Evolutionary conservation across 1,140 invertebrate genomes (phyloP).

Genomic region (Prorops nasuta): DNA sequence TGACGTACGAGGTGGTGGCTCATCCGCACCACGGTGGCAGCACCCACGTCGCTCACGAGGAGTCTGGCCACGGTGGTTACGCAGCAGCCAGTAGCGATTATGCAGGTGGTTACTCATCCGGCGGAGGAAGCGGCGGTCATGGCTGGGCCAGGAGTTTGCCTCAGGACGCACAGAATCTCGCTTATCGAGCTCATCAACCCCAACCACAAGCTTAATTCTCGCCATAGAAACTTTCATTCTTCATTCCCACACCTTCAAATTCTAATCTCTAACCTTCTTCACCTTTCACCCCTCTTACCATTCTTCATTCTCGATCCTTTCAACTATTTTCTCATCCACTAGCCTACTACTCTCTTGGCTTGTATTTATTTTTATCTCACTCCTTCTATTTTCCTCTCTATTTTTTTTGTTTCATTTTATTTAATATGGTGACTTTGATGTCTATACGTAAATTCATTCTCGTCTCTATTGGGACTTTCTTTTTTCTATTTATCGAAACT

Average conservation of each 20-base stretch:
- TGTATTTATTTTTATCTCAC: no score
- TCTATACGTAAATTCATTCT: no score
- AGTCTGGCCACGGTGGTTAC: slow-evolving; percentile 63
- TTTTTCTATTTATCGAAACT: no score
- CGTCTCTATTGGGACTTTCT: no score
- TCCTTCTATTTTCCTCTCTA: no score
- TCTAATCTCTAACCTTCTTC: not conserved
- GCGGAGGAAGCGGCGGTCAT: slow-evolving; percentile 58
- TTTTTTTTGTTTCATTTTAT: slow-evolving; percentile 9
- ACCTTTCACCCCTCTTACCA: slow-evolving; percentile 3
- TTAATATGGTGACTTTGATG: no score
- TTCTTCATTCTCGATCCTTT: not conserved
- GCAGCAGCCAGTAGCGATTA: slow-evolving; percentile 60
- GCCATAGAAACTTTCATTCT: slow-evolving; percentile 4
- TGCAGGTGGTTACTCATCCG: slow-evolving; percentile 55
- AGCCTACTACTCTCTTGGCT: not conserved
- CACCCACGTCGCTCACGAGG: slow-evolving; percentile 62
- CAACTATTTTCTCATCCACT: not conserved
- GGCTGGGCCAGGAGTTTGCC: slow-evolving; percentile 69
- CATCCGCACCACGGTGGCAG: slow-evolving; percentile 75
- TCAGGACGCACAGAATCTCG: slow-evolving; percentile 70
- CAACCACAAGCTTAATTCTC: slow-evolving; percentile 27
- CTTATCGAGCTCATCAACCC: slow-evolving; percentile 71
- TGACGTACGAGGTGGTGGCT: slow-evolving; percentile 80
- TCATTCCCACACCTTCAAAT: not conserved